Base-by-base conservation (phyloP, 2,797 vertebrate genomes). In the Distichodus sexfasciatus region DNA sequence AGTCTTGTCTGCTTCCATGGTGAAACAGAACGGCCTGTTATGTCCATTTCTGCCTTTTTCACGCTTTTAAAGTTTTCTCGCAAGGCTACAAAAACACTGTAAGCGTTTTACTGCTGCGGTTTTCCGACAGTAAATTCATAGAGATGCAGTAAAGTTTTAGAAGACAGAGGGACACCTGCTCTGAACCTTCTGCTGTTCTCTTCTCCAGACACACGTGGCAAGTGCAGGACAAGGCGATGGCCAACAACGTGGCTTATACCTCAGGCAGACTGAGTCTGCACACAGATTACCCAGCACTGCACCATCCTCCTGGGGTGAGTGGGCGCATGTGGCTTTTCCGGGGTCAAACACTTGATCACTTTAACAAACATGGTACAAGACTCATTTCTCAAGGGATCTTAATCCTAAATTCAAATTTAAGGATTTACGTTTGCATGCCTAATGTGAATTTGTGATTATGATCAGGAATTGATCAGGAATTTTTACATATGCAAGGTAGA, bases 241-340 rank as follows among this genome's bases (percentile, higher is more conserved):
- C 96, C 17, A 97, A 96, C 89, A 98, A 98, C 0, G 92, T 98
- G 23, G 96, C 97, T 41, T 98, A 98, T 71, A 98, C 96, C 1
- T 90, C 92, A 0, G 94, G 90, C 38, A 92, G 87, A 65, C 89
- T 98, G 8, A 94, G 92, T 36, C 91, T 93, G 66, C 97, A 98
- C 72, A 96, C 96, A 0, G 96, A 98, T 85, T 98, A 98, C 67
- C 95, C 96, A 1, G 95, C 93, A 1, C 79, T 99, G 47, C 91
- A 94, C 79, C 86, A 93, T 76, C 87, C 96, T 72, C 96, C 96
- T 38, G 97, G 96, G 87, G 95, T 98, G 90, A 94, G 94, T 85
- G n/a, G n/a, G n/a, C n/a, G n/a, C n/a, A n/a, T n/a, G n/a, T n/a
- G n/a, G n/a, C n/a, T n/a, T n/a, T n/a, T n/a, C n/a, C n/a, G n/a